Base-by-base conservation (phyloP, 1,140 invertebrate genomes). In the Rhopalosiphum padi region DNA sequence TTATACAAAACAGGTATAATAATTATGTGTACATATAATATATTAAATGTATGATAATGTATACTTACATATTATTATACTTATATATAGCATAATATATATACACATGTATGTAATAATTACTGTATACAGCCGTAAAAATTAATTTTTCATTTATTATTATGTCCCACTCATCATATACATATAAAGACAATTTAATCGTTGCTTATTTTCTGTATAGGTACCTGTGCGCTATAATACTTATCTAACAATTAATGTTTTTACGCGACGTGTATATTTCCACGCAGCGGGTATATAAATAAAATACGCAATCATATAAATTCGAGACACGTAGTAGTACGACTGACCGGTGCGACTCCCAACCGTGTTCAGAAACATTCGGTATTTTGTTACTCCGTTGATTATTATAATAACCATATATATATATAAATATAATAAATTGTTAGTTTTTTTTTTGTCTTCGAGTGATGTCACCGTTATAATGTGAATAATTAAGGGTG, bases 221-320 rank as follows among this genome's bases (percentile, higher is more conserved):
- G 5, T 77, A 41, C 41, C 41, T 41, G 41, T 3, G 41, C 41
- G 41, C 41, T 41, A 18, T n/a, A 77, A 18, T 77, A 77, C 60
- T 77, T n/a, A 53, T 53, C n/a, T 77, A 77, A 77, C 60, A 77
- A 77, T 77, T 77, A 77, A 77, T 77, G 60, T 77, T 77, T 77
- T 77, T 77, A n/a, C 30, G 30, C 30, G 60, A 77, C 60, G 60
- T 77, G n/a, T 77, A 77, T n/a, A 77, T 77, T 77, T n/a, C 15
- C 30, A 77, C 60, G 15, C 60, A n/a, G 60, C 60, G 60, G 60
- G 60, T n/a, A n/a, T n/a, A 77, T 77, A 77, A 77, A 77, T 77
- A 77, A 77, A 77, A 77, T 77, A 77, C n/a, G 30, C 60, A 77
- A 77, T 77, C 60, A 18, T 77, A n/a, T 77, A 18, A 77, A 77